These are phyloP conservation scores for Empis stercorea DNA, from an alignment of 2,888 invertebrate species.

Conservation along the genomic window DNA sequence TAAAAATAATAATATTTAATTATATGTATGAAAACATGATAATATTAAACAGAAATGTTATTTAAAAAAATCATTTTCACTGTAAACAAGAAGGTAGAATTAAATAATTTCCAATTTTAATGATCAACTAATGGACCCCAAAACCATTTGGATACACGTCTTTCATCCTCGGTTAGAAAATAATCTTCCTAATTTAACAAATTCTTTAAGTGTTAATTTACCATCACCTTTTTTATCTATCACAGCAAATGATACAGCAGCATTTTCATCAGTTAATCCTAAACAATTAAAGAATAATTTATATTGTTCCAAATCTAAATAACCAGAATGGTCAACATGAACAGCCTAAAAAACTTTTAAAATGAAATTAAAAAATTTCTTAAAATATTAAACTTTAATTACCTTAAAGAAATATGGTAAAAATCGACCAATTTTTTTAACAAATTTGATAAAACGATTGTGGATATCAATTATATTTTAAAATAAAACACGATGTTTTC, in stretches of 20 bases:
- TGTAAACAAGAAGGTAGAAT: no score
- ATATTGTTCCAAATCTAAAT: constrained; percentile 67
- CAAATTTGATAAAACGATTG: no score
- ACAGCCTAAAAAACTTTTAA: constrained; percentile 59
- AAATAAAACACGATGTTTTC: no score
- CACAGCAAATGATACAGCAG: constrained; percentile 61
- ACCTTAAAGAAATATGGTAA: constrained; percentile 74
- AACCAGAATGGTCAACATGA: constrained; percentile 66
- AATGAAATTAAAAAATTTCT: background rate
- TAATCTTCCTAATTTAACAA: constrained; percentile 68
- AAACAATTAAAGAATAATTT: constrained; percentile 71
- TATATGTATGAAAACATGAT: background rate
- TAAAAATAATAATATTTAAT: background rate
- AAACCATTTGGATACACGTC: constrained; percentile 66
- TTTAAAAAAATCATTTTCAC: no score
- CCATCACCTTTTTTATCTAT: constrained; percentile 72
- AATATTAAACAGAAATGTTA: no score
- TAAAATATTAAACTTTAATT: no score
- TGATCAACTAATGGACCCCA: constrained; percentile 66
- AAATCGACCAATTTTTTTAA: constrained; percentile 62
- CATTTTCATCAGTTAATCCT: constrained; percentile 59
- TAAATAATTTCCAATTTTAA: constrained; percentile 21
- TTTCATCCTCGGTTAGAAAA: constrained; percentile 64
- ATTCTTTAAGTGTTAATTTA: constrained; percentile 61
- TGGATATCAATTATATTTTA: no score